Evolutionary conservation across 2,797 vertebrate species (phyloP), one percentile per base, ranked within the genome.

Genomic region (Acridotheres tristis): DNA sequence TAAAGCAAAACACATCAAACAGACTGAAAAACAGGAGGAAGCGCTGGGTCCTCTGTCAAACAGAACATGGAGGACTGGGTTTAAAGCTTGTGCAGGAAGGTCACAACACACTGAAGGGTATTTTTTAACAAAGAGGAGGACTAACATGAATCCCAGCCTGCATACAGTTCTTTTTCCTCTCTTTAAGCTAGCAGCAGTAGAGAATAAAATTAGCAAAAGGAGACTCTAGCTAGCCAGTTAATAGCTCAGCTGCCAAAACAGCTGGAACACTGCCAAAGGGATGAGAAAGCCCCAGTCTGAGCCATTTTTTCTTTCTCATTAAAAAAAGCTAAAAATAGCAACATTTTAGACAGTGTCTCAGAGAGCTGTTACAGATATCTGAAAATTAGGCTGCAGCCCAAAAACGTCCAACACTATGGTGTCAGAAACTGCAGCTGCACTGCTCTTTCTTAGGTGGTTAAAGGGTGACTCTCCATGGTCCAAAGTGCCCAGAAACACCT

Each of bases 271-370:
- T 78, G 87, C 88, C 88, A 81, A 32, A 63, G 53, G 63, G 65
- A 84, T 38, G 72, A 94, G 50, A 95, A 94, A 88, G 36, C 45
- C n/a, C 38, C 59, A 29, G 26, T 45, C 63, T 90, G 80, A 94
- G 63, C 51, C 63, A 27, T 66, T 90, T 89, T 61, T 68, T 74
- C 71, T 30, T 76, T 91, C 84, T 89, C 91, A 93, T 93, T 75
- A 51, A 94, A 94, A 94, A 94, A 30, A 48, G 55, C 63, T 96
- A 97, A 97, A 96, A 96, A 93, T 88, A 96, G 85, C 4, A 2
- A 48, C 68, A 67, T 58, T 72, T 92, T 82, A 85, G 88, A 72
- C 18, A 65, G 38, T 27, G 65, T 86, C 89, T 88, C 48, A 77
- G 84, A 72, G 50, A 82, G 59, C 42, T 93, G 65, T 65, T 73